A percentile compares a stretch with the other conserved stretches of the same genome.
Evolutionary conservation across 2,113 vertebrate species (phyloP).

Genomic region (Gopherus evgoodei): DNA sequence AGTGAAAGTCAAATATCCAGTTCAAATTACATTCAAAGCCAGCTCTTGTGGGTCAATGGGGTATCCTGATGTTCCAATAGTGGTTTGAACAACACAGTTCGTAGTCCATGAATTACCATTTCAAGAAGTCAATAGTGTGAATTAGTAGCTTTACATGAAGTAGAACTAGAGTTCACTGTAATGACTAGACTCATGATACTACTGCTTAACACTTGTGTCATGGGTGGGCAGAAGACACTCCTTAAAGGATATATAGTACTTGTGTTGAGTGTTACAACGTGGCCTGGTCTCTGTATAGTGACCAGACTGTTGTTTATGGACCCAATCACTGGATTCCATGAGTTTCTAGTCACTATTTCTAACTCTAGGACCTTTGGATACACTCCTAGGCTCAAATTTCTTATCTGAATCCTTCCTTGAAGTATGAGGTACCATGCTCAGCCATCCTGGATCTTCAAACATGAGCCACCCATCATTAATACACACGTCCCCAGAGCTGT

Average conservation of each 20-base stretch:
- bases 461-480: too few relatives aligned
- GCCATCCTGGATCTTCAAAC: background rate
- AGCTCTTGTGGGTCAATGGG: fast-evolving
- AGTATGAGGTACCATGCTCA: background rate
- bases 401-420: background rate
- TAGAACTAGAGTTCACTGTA: background rate
- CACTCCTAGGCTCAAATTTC: background rate
- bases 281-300: background rate
- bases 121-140: fast-evolving
- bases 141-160: background rate
- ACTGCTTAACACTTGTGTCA: background rate
- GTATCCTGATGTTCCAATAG: background rate
- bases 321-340: background rate
- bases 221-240: background rate
- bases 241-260: background rate
- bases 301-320: background rate
- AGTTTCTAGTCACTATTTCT: background rate
- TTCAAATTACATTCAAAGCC: background rate
- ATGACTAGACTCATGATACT: background rate
- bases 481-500: too few relatives aligned
- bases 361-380: background rate
- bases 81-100: background rate
- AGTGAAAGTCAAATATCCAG: background rate
- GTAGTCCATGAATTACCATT: background rate
- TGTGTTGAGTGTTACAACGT: background rate